These are phyloP conservation scores for Nymphalis io DNA, from an alignment of 1,140 invertebrate genomes.

Conservation along the genomic window DNA sequence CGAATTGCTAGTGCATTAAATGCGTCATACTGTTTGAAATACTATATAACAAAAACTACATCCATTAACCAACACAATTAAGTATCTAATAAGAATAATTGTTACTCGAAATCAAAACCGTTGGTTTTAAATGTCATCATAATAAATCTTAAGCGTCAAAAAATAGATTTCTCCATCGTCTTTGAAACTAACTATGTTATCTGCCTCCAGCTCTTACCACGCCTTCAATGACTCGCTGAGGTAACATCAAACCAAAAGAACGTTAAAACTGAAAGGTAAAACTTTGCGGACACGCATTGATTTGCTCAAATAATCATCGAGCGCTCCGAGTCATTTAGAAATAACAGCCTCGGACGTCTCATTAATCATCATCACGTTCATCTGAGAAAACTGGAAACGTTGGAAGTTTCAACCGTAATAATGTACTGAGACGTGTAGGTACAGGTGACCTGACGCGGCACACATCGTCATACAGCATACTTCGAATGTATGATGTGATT, in stretches of 20 bases:
- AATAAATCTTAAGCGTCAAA: neutral
- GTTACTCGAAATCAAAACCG: too few species aligned
- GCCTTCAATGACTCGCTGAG: conserved; percentile 4
- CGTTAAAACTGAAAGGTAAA: conserved; percentile 27
- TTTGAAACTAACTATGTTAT: neutral
- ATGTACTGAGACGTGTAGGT: neutral
- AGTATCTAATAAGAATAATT: too few species aligned
- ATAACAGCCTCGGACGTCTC: conserved; percentile 22
- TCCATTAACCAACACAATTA: too few species aligned
- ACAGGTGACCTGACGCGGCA: neutral
- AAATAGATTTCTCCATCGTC: neutral
- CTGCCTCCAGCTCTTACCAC: neutral
- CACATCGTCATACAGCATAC: neutral
- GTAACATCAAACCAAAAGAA: conserved; percentile 1
- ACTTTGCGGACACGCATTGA: conserved; percentile 32
- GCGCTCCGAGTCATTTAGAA: conserved; percentile 23
- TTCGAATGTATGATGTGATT: conserved; percentile 1
- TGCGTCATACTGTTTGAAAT: too few species aligned
- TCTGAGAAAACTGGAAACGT: conserved; percentile 28
- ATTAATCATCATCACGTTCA: conserved; percentile 46
- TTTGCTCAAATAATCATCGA: conserved; percentile 31
- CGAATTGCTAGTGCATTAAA: too few species aligned
- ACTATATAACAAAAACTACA: too few species aligned
- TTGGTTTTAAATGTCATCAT: too few species aligned
- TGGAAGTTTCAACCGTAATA: conserved; percentile 10